Evolutionary conservation across 2,797 vertebrate genomes (phyloP), one percentile per base, ranked within the genome.

Genomic region (Melanotaenia maccullochi): DNA sequence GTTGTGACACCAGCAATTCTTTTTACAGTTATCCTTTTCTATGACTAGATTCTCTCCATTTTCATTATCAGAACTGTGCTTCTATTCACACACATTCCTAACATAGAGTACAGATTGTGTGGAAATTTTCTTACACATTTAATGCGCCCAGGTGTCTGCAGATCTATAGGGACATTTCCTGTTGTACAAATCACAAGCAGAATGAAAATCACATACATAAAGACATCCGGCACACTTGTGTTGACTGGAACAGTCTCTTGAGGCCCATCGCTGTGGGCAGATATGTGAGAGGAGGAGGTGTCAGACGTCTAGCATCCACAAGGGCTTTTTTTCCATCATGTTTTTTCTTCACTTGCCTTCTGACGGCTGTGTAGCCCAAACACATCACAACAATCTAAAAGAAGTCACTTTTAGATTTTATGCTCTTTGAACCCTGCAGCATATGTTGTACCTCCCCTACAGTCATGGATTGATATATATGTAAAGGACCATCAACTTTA

Each of bases 241-340:
- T 72, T 74, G 49, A 75, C 63, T 68, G 28, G 70, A 61, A 44
- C 32, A 40, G 24, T 63, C 59, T 60, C 68, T 65, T 42, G 65
- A 54, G 61, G 67, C 60, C 71, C 51, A 38, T 59, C 80, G 36
- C 30, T 59, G 60, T 78, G 81, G 69, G 68, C 60, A 32, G 71
- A 70, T 42, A 71, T 69, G 68, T 57, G 64, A 69, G 73, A 61
- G 73, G 36, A 24, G 71, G 79, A 81, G 79, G 83, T 87, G 86
- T 75, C 60, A 79, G 81, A 78, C 79, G 24, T 24, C 40, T 49
- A 56, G 36, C 56, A 58, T 76, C 44, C 64, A 38, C 22, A 56
- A 72, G 64, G 75, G 55, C n/a, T 78, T 70, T 62, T 54, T 73
- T 68, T 64, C 69, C 72, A 54, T 14, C 28, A 7, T 32, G 55